phyloP scores from a whole-genome alignment of 2,888 invertebrate species.

The Scaptomyza cyrtandrae region DNA sequence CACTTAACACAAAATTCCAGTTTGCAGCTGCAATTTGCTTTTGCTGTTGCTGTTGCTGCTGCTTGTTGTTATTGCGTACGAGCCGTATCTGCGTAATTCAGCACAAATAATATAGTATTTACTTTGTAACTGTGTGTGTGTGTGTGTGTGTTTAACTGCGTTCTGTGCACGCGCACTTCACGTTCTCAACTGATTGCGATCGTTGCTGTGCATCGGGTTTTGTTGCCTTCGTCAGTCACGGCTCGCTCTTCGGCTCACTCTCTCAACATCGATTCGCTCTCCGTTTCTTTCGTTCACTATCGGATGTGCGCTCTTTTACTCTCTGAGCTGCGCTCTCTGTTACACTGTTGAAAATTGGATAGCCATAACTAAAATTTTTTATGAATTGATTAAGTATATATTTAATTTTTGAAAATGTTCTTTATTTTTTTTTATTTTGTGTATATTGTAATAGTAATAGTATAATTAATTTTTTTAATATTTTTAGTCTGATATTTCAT shows the following conservation, averaged over 20 bases:
- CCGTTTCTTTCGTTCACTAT: conserved; percentile 9
- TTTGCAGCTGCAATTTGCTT: conserved; percentile 68
- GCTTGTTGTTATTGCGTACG: conserved; percentile 41
- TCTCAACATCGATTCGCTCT: not conserved
- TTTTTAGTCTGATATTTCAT: not conserved
- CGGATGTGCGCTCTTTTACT: conserved; percentile 14
- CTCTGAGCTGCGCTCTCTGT: conserved; percentile 16
- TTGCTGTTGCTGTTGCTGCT: conserved; percentile 22
- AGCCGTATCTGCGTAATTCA: conserved; percentile 48
- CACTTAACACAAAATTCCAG: conserved; percentile 66
- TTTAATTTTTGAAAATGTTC: too few species aligned
- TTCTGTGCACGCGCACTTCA: conserved; percentile 60
- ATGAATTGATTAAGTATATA: not conserved
- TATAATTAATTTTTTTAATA: not conserved
- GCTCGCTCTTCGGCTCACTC: conserved; percentile 17
- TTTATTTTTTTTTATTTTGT: not conserved
- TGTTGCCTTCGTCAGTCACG: conserved; percentile 52
- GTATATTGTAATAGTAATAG: not conserved
- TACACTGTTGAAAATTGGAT: conserved; percentile 29
- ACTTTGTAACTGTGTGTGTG: conserved; percentile 14
- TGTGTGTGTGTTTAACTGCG: conserved; percentile 8
- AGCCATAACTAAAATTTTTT: not conserved
- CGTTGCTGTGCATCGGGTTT: conserved; percentile 66
- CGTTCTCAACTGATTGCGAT: conserved; percentile 73
- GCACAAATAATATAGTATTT: conserved; percentile 17